phyloP scores from a whole-genome alignment of 2,888 invertebrate species.

The Eristalis intricaria region DNA sequence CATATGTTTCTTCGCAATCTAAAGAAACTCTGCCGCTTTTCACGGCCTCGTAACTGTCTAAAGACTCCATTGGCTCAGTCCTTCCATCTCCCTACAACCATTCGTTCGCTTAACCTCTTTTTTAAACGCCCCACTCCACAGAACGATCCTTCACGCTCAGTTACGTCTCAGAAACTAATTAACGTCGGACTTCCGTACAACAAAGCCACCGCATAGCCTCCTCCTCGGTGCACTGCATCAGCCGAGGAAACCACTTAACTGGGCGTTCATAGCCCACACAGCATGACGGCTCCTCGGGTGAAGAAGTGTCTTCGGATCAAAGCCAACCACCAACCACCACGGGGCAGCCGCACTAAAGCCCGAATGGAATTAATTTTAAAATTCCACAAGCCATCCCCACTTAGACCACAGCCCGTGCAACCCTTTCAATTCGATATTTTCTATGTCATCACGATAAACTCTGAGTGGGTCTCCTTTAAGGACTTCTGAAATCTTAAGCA shows the following conservation, averaged over 20 bases:
- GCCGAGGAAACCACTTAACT: conserved; percentile 6
- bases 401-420: not conserved
- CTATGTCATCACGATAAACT: conserved; percentile 30
- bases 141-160: not conserved
- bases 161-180: not conserved
- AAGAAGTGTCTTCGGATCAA: not conserved
- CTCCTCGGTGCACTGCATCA: not conserved
- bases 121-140: too few species aligned
- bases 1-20: too few species aligned
- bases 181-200: not conserved
- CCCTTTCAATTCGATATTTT: not conserved
- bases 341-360: not conserved
- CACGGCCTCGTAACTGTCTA: too few species aligned
- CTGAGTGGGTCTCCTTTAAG: not conserved
- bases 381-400: not conserved
- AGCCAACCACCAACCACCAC: not conserved
- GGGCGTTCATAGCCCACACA: not conserved
- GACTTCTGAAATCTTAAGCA: not conserved
- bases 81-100: too few species aligned
- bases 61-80: too few species aligned
- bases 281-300: not conserved
- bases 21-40: too few species aligned
- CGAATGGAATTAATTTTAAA: conserved; percentile 16
- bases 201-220: not conserved
- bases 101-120: not conserved